Base-by-base conservation (phyloP, 2,113 vertebrate species). In the Nothocercus nigrocapillus region DNA sequence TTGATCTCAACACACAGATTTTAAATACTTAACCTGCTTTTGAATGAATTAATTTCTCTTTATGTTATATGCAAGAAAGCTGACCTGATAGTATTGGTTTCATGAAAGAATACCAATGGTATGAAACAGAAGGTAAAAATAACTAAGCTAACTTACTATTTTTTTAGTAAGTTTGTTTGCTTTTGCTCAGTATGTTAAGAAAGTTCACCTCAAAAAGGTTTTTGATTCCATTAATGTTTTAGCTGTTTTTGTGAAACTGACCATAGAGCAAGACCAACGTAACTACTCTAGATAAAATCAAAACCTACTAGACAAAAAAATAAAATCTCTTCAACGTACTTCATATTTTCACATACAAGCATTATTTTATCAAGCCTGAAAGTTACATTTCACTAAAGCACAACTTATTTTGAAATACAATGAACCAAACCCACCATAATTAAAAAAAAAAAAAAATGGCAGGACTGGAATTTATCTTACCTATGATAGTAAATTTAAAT, bases 401-500 rank as follows among this genome's bases (percentile, higher is more conserved):
- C 5, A 2, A 67, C 7, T 22, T 28, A 59, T 69, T 91, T 70
- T 63, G 3, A 59, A 34, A 83, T 7, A 61, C 2, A 56, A 63
- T 13, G 3, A 80, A 62, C 38, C 20, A 93, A 84, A 79, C 0
- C 45, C 9, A 87, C 1, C 32, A 51, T 15, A 56, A 85, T 6
- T 19, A 89, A 22, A 53, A 94, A 28, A 7, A 44, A 44, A 47
- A 47, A 85, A 85, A 81, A 80, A 11, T 19, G 21, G 4, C 22
- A 24, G 19, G 61, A 44, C 9, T 34, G 13, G 6, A 93, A 82
- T 90, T 94, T 58, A 90, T n/a, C 97, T 98, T 97, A 99, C 99
- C 99, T 97, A 96, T 97, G 91, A 99, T 98, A 91, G 97, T 98
- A 97, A 99, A 99, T 38, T 97, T 93, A 85, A 99, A 98, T 49